Evolutionary conservation across 1,140 invertebrate species (phyloP), one percentile per base, ranked within the genome.

Genomic region (Arctopsyche grandis): DNA sequence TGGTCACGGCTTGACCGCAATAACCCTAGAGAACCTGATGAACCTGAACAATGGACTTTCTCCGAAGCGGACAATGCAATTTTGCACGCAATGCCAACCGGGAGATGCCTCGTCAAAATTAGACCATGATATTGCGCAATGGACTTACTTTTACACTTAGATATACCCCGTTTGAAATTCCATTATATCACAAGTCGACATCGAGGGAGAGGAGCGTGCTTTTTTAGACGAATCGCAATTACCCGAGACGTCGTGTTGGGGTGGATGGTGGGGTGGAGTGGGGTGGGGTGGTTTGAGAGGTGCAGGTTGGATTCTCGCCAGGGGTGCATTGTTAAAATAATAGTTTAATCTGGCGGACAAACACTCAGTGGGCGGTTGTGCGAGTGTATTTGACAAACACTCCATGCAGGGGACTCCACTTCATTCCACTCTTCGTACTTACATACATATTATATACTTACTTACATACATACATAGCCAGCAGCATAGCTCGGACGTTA

Each of bases 341-440:
- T 80, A 80, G 79, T 80, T 75, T 80, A 80, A 80, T 80, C 79
- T 77, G 75, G 52, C 58, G 58, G 29, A 74, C 76, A 81, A 78
- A 81, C 76, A 81, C 79, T 80, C 79, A 43, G 21, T 48, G 58
- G 79, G 73, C 79, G 73, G 79, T 14, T 16, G 46, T 43, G 60
- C 19, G 80, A 81, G 80, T 81, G 80, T 81, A 70, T 81, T 81
- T 81, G 80, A 81, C 80, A 81, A 78, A 81, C 80, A 81, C 80
- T 81, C 43, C 44, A 78, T 44, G 29, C 46, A 76, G 79, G 63
- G 63, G 48, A 16, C 1, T 52, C 3, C 48, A 7, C n/a, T n/a
- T n/a, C n/a, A n/a, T n/a, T n/a, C n/a, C n/a, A n/a, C n/a, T n/a
- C n/a, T n/a, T n/a, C n/a, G n/a, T n/a, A n/a, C n/a, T n/a, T n/a